phyloP scores from a whole-genome alignment of 2,113 vertebrate genomes.

The Protobothrops flavoviridis region DNA sequence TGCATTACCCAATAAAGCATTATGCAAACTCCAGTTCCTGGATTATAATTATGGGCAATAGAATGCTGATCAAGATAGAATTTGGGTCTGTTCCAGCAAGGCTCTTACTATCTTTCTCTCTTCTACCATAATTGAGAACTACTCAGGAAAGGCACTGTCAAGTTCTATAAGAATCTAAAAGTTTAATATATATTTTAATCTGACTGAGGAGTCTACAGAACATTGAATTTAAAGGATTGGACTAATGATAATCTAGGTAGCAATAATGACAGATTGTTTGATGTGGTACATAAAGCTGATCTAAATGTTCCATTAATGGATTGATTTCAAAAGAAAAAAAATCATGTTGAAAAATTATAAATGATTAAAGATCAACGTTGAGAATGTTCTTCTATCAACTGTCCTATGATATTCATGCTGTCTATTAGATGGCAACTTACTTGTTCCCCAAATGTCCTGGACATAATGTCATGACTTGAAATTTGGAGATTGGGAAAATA shows the following conservation, averaged over 20 bases:
- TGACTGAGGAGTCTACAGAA: not conserved
- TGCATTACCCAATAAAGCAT: not conserved
- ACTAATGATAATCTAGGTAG: not conserved
- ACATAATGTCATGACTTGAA: not conserved
- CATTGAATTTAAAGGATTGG: not conserved
- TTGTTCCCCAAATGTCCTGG: not conserved
- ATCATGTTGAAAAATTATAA: not conserved
- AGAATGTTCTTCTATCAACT: not conserved
- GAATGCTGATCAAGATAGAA: not conserved
- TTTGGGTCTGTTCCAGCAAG: not conserved
- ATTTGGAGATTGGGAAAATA: not conserved
- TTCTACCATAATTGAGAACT: not conserved
- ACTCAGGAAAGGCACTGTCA: not conserved
- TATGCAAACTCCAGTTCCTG: not conserved
- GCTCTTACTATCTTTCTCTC: not conserved
- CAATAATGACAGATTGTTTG: not conserved
- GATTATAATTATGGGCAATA: not conserved
- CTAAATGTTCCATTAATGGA: not conserved
- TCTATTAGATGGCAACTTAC: not conserved
- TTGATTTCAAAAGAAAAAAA: not conserved
- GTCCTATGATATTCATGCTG: not conserved
- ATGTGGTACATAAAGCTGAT: not conserved
- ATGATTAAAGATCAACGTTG: not conserved
- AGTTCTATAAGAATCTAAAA: not conserved
- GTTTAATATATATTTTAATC: not conserved